Base-by-base conservation (phyloP, 2,113 vertebrate species). In the Equus przewalskii region DNA sequence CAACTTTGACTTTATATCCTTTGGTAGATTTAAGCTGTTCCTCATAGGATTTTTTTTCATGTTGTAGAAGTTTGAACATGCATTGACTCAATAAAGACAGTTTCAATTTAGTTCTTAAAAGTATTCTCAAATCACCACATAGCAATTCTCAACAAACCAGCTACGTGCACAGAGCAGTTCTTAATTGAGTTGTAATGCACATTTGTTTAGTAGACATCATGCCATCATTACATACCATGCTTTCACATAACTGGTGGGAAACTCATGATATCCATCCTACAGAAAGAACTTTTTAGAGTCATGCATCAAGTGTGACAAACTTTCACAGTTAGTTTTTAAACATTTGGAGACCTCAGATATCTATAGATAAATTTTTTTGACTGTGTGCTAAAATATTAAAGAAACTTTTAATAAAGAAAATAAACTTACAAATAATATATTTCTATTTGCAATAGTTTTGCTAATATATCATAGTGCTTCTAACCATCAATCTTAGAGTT, bases 1-100 rank as follows among this genome's bases (percentile, higher is more conserved):
- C 97, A 84, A 62, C 88, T 97, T 97, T 98, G 85, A 91, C 96
- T 98, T 98, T 97, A 94, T 98, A 87, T 92, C 97, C 62, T 97
- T 97, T 94, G 56, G 21, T 95, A 33, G 91, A 97, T 98, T 98
- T 98, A 93, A 98, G 90, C 67, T 97, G 72, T 97, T 85, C 33
- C 86, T 98, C 58, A 26, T 60, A 98, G 93, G 81, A 93, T 69
- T 96, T 87, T 64, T 85, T 98, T 98, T 97, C 5, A 1, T 96
- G 24, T 83, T 98, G 83, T 81, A 94, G 41, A 96, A 88, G 96
- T 96, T 69, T 96, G 89, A 97, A 97, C 83, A 80, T 78, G 83
- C 95, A 90, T 91, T 73, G 84, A 96, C 89, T 98, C 91, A 97
- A 93, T 95, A 93, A 98, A 98, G 30, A 90, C 83, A 83, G 64